Evolutionary conservation across 2,888 invertebrate species (phyloP).

Genomic region (Alviniconcha strummeri): DNA sequence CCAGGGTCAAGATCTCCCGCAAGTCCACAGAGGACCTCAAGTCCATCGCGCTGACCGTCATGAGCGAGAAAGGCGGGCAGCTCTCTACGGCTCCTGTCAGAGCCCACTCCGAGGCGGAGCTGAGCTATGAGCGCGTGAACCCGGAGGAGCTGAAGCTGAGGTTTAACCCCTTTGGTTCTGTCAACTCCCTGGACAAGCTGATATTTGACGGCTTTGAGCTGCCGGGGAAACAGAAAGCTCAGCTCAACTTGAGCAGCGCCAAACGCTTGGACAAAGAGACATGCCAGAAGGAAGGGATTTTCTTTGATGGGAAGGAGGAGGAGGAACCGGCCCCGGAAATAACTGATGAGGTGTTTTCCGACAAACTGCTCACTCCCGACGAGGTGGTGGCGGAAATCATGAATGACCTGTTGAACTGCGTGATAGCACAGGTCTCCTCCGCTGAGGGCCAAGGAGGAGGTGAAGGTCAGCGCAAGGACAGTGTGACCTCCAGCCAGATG

Average conservation of each 20-base stretch:
- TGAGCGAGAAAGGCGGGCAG: slow-evolving; percentile 68
- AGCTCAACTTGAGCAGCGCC: slow-evolving; percentile 55
- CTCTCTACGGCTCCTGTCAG: slow-evolving; percentile 55
- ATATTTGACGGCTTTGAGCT: slow-evolving; percentile 66
- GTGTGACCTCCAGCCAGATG: slow-evolving; percentile 38
- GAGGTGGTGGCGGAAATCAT: slow-evolving; percentile 78
- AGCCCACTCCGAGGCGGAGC: slow-evolving; percentile 74
- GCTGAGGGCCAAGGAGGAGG: neutral
- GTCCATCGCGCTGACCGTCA: slow-evolving; percentile 78
- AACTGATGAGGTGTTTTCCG: slow-evolving; percentile 36
- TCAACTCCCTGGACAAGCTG: slow-evolving; percentile 65
- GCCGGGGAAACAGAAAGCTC: slow-evolving; percentile 50
- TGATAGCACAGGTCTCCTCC: slow-evolving; percentile 27
- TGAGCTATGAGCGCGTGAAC: slow-evolving; percentile 75
- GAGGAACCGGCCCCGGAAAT: slow-evolving; percentile 39
- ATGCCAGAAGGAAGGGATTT: slow-evolving; percentile 70
- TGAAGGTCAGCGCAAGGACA: slow-evolving; percentile 23
- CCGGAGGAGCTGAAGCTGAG: slow-evolving; percentile 80
- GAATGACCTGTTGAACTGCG: slow-evolving; percentile 55
- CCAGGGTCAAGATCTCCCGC: slow-evolving; percentile 31
- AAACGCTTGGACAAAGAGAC: slow-evolving; percentile 67
- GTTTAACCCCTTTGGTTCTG: slow-evolving; percentile 80
- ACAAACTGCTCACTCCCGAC: slow-evolving; percentile 33
- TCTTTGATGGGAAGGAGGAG: slow-evolving; percentile 61
- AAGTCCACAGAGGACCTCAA: slow-evolving; percentile 70